Evolutionary conservation across 2,113 vertebrate species (phyloP), one percentile per base, ranked within the genome.

Genomic region (Stomatorhinus ivindoensis): DNA sequence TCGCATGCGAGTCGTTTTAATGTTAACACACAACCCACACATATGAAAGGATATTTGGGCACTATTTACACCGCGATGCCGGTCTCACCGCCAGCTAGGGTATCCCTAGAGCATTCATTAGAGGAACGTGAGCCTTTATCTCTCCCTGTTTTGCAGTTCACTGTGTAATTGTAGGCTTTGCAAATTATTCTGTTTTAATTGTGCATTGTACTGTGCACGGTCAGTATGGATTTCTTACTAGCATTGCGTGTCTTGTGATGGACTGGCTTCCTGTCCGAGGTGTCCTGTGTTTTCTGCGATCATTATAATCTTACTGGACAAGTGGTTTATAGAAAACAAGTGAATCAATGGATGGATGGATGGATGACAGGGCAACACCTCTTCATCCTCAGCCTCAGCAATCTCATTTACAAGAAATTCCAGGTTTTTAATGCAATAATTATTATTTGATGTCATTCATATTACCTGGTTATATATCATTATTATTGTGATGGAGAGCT

Each of bases 71-170:
- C 91, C 90, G 92, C 93, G 87, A 91, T 92, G 91, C 92, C 92
- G 92, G 92, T 91, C 44, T 92, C 80, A 88, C 85, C 85, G 90
- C 89, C 91, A 88, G 80, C 89, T 51, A 92, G 87, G 90, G 19
- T 91, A 88, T 93, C 94, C 89, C 93, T 21, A 88, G 93, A 91
- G 94, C 91, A 91, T 95, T 95, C 93, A 95, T 95, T 95, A 95
- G 93, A 89, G 91, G 92, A 69, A 89, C 5, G 69, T 44, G 47
- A 11, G 3, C 47, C 69, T 48, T 39, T 27, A 58, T n/a, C 46
- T 53, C 47, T 69, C 88, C n/a, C 21, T 21, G 6, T 44, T 82
- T 65, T 86, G 51, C 88, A 90, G 84, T 27, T 92, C 91, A 42
- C 47, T 7, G 46, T 42, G 48, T 51, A 88, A 88, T 88, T 53